These are phyloP conservation scores for Cossypha dichroa DNA, from an alignment of 2,797 vertebrate genomes.

Conservation along the genomic window DNA sequence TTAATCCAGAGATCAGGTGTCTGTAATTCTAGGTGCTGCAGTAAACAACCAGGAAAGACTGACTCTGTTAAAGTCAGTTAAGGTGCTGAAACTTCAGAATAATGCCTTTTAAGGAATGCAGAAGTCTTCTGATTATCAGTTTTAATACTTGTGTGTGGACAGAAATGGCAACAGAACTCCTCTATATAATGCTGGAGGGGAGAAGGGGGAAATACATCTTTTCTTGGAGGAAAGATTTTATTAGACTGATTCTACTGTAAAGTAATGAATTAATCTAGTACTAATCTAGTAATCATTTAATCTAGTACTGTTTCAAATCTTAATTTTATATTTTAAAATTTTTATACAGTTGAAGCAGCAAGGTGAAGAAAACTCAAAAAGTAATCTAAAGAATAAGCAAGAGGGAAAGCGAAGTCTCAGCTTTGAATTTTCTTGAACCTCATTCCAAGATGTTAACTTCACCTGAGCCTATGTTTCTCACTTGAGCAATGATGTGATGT, in stretches of 20 bases:
- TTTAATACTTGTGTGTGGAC: not conserved
- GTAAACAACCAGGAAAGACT: not conserved
- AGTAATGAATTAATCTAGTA: not conserved
- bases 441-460: not conserved
- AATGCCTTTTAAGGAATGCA: not conserved
- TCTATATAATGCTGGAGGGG: not conserved
- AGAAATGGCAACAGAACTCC: not conserved
- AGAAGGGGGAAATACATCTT: not conserved
- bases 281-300: not conserved
- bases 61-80: not conserved
- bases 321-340: not conserved
- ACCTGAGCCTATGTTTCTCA: not conserved
- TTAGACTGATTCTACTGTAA: not conserved
- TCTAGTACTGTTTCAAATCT: not conserved
- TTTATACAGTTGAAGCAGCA: not conserved
- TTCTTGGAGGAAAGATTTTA: not conserved
- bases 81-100: not conserved
- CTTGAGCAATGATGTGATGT: not conserved
- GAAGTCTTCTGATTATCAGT: not conserved
- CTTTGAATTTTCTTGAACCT: not conserved
- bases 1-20: not conserved
- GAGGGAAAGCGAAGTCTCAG: not conserved
- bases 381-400: not conserved
- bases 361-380: not conserved
- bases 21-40: not conserved